A percentile compares a stretch with the other conserved stretches of the same genome.
phyloP scores from a whole-genome alignment of 2,113 vertebrate species.

The Sorex araneus region DNA sequence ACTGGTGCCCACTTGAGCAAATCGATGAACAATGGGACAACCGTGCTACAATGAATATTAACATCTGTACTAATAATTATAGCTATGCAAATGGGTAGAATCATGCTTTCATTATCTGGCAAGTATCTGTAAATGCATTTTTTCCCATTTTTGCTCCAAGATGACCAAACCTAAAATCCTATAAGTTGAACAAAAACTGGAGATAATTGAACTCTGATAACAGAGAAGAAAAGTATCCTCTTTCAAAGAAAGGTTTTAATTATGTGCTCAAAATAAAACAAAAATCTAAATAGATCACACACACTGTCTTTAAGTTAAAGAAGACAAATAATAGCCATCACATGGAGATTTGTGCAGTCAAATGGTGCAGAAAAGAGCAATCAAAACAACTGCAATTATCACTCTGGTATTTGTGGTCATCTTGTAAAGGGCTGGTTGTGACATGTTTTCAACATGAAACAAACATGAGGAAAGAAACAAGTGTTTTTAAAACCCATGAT shows the following conservation, averaged over 20 bases:
- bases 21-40: too few species aligned
- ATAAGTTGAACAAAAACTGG: not conserved
- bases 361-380: not conserved
- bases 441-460: not conserved
- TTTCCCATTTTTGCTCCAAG: not conserved
- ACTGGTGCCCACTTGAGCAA: too few species aligned
- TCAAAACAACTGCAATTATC: not conserved
- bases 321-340: not conserved
- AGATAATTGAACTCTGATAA: not conserved
- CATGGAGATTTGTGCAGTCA: not conserved
- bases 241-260: slow-evolving; percentile 9
- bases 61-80: too few species aligned
- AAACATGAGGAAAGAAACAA: not conserved
- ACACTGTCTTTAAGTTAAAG: not conserved
- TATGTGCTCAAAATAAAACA: not conserved
- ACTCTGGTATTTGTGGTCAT: not conserved
- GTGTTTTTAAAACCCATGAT: not conserved
- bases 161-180: not conserved
- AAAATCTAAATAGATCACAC: not conserved
- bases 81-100: not conserved
- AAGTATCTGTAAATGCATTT: not conserved
- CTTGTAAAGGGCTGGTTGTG: not conserved
- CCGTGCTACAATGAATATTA: not conserved
- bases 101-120: not conserved
- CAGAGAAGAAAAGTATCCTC: not conserved